Evolutionary conservation across 2,888 invertebrate species (phyloP).

Genomic region (Cylindroiulus punctatus): DNA sequence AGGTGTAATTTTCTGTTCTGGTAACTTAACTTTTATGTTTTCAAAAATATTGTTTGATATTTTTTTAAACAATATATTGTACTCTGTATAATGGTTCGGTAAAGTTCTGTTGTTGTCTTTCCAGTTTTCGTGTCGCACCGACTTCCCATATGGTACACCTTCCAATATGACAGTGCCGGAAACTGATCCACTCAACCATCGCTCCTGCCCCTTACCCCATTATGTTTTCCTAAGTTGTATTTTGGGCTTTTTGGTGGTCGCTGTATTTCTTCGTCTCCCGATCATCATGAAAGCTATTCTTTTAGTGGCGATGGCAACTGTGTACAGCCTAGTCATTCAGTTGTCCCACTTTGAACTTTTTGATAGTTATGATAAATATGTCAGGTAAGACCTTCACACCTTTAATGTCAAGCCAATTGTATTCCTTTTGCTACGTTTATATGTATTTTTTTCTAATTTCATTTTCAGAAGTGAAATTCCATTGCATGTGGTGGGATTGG

Average conservation of each 20-base stretch:
- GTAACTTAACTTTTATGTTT: too few species aligned
- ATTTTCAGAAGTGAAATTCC: constrained; percentile 74
- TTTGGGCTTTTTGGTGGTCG: constrained; percentile 83
- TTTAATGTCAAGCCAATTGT: neutral
- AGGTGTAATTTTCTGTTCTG: too few species aligned
- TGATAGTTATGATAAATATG: constrained; percentile 81
- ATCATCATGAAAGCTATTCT: constrained; percentile 83
- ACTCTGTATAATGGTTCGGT: neutral
- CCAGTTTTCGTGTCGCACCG: constrained; percentile 75
- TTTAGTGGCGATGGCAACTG: constrained; percentile 79
- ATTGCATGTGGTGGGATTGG: constrained; percentile 74
- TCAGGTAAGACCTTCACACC: constrained; percentile 71
- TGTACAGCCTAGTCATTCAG: constrained; percentile 83
- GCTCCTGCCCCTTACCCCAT: constrained; percentile 84
- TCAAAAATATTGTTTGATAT: neutral
- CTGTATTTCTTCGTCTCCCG: constrained; percentile 84
- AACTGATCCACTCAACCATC: constrained; percentile 70
- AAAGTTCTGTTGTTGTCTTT: neutral
- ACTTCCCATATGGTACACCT: constrained; percentile 64
- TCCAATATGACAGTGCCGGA: constrained; percentile 55
- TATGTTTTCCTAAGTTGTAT: constrained; percentile 88
- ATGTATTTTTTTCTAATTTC: constrained; percentile 61
- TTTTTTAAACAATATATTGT: neutral
- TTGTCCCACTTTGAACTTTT: constrained; percentile 83
- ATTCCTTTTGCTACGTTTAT: neutral